Percentiles rank a stretch among this genome's conserved stretches.
Conservation (phyloP, 2,888 invertebrate species). For the Drosophila cognata region DNA sequence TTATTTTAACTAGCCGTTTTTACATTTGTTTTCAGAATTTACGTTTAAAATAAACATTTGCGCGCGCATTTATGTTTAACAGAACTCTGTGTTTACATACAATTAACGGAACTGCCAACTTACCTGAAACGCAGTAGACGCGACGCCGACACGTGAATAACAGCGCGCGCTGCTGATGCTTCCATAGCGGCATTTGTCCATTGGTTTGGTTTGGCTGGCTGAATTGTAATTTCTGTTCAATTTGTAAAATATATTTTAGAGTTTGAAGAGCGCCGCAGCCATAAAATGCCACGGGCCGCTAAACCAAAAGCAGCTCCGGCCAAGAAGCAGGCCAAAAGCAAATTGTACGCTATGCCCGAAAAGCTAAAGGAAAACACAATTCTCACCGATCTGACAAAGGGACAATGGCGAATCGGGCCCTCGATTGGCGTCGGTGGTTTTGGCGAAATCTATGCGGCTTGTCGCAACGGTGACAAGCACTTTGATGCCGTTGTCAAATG, state of each 20-base stretch:
- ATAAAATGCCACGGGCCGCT: slow-evolving; percentile 73
- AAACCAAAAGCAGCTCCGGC: slow-evolving; percentile 62
- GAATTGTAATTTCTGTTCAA: slow-evolving; percentile 9
- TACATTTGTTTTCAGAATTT: background rate
- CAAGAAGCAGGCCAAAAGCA: slow-evolving; percentile 75
- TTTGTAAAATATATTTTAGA: background rate
- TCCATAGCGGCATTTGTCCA: slow-evolving; percentile 19
- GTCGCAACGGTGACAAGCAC: slow-evolving; percentile 86
- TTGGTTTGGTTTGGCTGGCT: background rate
- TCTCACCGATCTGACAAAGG: slow-evolving; percentile 90
- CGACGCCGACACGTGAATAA: slow-evolving; percentile 16
- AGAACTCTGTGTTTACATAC: slow-evolving; percentile 14
- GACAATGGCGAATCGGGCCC: slow-evolving; percentile 93
- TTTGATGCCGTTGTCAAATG: slow-evolving; percentile 92
- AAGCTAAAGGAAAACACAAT: slow-evolving; percentile 88
- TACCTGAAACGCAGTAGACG: slow-evolving; percentile 1
- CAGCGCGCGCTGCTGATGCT: slow-evolving; percentile 33
- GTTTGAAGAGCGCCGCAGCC: background rate
- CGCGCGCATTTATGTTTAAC: slow-evolving; percentile 5
- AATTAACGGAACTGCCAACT: slow-evolving; percentile 17
- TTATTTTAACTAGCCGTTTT: background rate
- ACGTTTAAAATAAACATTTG: slow-evolving; percentile 4
- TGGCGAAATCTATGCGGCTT: slow-evolving; percentile 96
- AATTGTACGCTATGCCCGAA: slow-evolving; percentile 83
- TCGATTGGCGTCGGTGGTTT: slow-evolving; percentile 97